Percentiles rank a stretch among this genome's conserved stretches.
These are phyloP conservation scores for Lepisosteus osseus DNA, from an alignment of 2,113 vertebrate species.

Conservation along the genomic window DNA sequence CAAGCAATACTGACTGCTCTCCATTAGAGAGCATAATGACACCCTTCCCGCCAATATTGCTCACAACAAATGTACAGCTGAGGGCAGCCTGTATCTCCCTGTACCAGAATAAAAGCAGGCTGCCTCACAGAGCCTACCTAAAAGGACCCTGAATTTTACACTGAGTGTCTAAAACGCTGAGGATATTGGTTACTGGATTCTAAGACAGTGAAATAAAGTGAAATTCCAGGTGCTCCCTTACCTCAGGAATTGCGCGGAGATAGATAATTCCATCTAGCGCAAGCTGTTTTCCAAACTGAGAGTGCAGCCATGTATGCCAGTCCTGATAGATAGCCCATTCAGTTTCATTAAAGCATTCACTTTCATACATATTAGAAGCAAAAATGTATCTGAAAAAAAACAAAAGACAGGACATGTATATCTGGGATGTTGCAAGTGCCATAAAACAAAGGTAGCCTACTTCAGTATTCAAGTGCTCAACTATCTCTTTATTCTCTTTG, in stretches of 20 bases:
- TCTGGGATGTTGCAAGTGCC: no score
- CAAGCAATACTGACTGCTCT: no score
- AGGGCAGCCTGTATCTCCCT: background rate
- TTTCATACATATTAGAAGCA: constrained; percentile 87
- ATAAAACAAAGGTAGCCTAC: no score
- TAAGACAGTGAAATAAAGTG: background rate
- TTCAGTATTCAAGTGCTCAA: no score
- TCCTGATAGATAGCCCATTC: constrained; percentile 94
- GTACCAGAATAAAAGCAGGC: background rate
- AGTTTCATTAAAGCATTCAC: constrained; percentile 85
- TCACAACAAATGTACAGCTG: no score
- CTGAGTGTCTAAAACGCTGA: background rate
- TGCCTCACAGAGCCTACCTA: background rate
- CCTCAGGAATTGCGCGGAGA: constrained; percentile 85
- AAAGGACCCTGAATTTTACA: background rate
- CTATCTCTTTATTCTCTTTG: no score
- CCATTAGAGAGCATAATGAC: no score
- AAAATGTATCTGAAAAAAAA: constrained; percentile 80
- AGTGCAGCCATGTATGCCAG: constrained; percentile 90
- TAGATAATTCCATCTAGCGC: constrained; percentile 89
- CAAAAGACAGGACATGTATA: no score
- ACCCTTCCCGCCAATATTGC: no score
- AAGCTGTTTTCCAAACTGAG: constrained; percentile 79
- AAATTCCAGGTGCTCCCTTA: constrained; percentile 38
- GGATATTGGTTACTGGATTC: background rate